These are phyloP conservation scores for Pteria penguin DNA, from an alignment of 2,888 invertebrate species.

Conservation along the genomic window DNA sequence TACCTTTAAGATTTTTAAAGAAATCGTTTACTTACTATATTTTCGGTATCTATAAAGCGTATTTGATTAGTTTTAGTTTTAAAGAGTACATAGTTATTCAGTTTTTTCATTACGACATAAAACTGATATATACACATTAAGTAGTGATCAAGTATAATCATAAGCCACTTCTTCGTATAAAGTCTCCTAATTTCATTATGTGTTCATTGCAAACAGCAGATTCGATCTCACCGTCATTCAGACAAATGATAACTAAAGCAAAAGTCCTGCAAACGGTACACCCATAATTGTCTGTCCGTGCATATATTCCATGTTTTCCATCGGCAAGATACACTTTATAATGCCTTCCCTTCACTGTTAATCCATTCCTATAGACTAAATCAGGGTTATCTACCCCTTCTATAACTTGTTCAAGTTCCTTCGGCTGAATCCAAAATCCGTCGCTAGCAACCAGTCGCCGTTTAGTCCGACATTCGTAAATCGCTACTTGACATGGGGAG, in stretches of 20 bases:
- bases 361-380: slow-evolving; percentile 55
- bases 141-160: slow-evolving; percentile 6
- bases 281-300: slow-evolving; percentile 57
- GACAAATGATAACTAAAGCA: slow-evolving; percentile 63
- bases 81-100: too few species aligned
- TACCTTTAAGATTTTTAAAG: too few species aligned
- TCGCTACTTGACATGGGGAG: slow-evolving; percentile 60
- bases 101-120: too few species aligned
- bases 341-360: slow-evolving; percentile 56
- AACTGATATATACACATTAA: too few species aligned
- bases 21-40: too few species aligned
- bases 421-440: slow-evolving; percentile 51
- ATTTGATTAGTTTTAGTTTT: too few species aligned
- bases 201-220: slow-evolving; percentile 65
- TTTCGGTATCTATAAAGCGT: too few species aligned
- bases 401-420: slow-evolving; percentile 55
- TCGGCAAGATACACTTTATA: slow-evolving; percentile 68
- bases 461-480: slow-evolving; percentile 56
- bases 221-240: slow-evolving; percentile 57
- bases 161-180: slow-evolving; percentile 53
- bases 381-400: slow-evolving; percentile 54
- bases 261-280: slow-evolving; percentile 68
- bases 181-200: slow-evolving; percentile 72
- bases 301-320: slow-evolving; percentile 69
- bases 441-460: slow-evolving; percentile 54